A percentile compares a stretch with the other conserved stretches of the same genome.
Evolutionary conservation across 2,888 invertebrate genomes (phyloP).

Genomic region (Aproaerema taeniolella): DNA sequence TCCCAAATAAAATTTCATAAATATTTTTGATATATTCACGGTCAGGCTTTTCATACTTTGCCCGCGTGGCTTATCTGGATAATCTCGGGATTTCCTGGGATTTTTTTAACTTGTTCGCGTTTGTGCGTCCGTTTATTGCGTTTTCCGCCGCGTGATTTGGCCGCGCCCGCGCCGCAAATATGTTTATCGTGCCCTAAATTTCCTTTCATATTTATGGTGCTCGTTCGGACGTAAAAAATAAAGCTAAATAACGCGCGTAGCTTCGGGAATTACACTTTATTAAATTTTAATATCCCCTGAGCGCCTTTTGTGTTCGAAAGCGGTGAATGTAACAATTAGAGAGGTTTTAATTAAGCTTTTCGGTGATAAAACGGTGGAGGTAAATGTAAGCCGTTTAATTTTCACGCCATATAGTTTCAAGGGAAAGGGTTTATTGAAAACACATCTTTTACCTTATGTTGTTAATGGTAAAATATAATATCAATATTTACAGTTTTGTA

Average conservation of each 20-base stretch:
- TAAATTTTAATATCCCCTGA: slow-evolving; percentile 55
- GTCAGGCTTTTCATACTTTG: slow-evolving; percentile 68
- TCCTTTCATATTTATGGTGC: slow-evolving; percentile 45
- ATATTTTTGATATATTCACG: slow-evolving; percentile 72
- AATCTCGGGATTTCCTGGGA: slow-evolving; percentile 57
- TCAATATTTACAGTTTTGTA: no score
- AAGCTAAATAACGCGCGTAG: slow-evolving; percentile 38
- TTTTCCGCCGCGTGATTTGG: slow-evolving; percentile 52
- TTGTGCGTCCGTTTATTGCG: slow-evolving; percentile 62
- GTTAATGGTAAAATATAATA: no score
- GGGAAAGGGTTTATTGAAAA: no score
- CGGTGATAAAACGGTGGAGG: slow-evolving; percentile 18
- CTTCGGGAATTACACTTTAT: slow-evolving; percentile 46
- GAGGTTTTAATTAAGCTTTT: slow-evolving; percentile 43
- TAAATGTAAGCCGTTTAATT: no score
- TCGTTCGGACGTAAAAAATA: slow-evolving; percentile 42
- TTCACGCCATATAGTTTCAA: no score
- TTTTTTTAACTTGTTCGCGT: slow-evolving; percentile 63
- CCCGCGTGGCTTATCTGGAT: slow-evolving; percentile 73
- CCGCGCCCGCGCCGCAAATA: slow-evolving; percentile 44
- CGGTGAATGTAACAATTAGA: slow-evolving; percentile 39
- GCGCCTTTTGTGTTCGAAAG: slow-evolving; percentile 41
- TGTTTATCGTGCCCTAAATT: slow-evolving; percentile 55
- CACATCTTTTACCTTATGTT: no score
- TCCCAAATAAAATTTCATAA: slow-evolving; percentile 60